Base-by-base conservation (phyloP, 2,797 vertebrate genomes). In the Fratercula arctica region DNA sequence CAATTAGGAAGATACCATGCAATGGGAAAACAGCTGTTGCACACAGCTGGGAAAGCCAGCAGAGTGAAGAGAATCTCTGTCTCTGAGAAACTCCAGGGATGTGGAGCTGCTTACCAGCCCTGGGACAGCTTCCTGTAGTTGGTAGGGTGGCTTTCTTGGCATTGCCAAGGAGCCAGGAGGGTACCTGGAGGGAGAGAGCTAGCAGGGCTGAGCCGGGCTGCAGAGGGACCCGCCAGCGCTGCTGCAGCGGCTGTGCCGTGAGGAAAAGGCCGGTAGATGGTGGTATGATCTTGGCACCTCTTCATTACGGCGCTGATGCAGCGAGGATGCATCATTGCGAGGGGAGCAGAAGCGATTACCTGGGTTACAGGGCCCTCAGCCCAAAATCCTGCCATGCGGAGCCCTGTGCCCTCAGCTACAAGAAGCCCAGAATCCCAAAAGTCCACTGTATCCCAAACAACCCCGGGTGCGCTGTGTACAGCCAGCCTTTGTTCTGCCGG, bases 231-330 rank as follows among this genome's bases (percentile, higher is more conserved):
- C 3, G 19, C 29, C 48, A 2, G 48, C 33, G 1, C 24, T 5
- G 50, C 51, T 16, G 68, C 50, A 7, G 61, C 26, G 6, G 78
- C 60, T 74, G 93, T 19, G 56, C 14, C 4, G 33, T 3, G 26
- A 5, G 57, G 10, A 24, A 4, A 4, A 15, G 79, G 63, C 91
- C 94, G 7, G 9, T 37, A 97, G 96, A 35, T 13, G 93, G 88
- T 35, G 84, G 41, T 85, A 16, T 64, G 45, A 9, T 6, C 78
- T 17, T 3, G 78, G 72, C 64, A 29, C 48, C 73, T 2, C 68
- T 24, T 14, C 4, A 0, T 3, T 3, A 5, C 28, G 4, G 15
- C 17, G 23, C n/a, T 23, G 68, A 2, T 5, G 77, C 6, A 5
- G 41, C 9, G 4, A 4, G 17, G 43, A 7, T 3, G n/a, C 19